Evolutionary conservation across 1,140 invertebrate species (phyloP), one percentile per base, ranked within the genome.

Genomic region (Diabrotica undecimpunctata): DNA sequence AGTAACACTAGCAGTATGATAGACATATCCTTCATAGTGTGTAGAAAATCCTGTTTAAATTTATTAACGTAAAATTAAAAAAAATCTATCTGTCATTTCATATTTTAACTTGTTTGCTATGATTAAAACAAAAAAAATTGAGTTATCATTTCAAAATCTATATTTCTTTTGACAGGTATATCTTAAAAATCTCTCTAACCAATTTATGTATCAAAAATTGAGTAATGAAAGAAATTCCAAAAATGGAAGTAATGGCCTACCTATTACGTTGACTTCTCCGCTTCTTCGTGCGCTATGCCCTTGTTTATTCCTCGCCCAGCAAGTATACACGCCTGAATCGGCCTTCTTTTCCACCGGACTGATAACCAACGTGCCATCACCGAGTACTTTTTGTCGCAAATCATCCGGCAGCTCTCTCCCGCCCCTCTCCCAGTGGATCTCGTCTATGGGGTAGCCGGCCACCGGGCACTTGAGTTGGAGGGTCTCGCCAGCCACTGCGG

Each of bases 381-480:
- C 77, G 54, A 88, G 83, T 0, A 93, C 88, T 70, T 90, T 88
- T 72, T 94, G 92, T 8, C 91, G 82, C 68, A 93, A 84, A 73
- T 93, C 92, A 64, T 91, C 88, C 0, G 92, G 92, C 41, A 95
- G 79, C 70, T 88, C 85, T 36, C 86, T 81, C n/a, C 87, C 88
- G 52, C 84, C 87, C 74, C 89, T 85, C 75, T 91, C 89, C 92
- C 93, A 95, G 46, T 87, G 86, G 64, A 94, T 90, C 70, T 90
- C 86, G 66, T 90, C 86, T 64, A 94, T 90, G 7, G 93, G 93
- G 78, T 91, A 93, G 5, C 93, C 91, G 6, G 91, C 90, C 0
- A 93, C 93, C 7, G 92, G 92, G 80, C 93, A 96, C 74, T 90
- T 89, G 12, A 96, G 80, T 54, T 86, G 83, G 58, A 94, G 81